Percentiles rank a stretch among this genome's conserved stretches.
Evolutionary conservation across 2,888 invertebrate genomes (phyloP).

Genomic region (Megaustenia siamemsis): DNA sequence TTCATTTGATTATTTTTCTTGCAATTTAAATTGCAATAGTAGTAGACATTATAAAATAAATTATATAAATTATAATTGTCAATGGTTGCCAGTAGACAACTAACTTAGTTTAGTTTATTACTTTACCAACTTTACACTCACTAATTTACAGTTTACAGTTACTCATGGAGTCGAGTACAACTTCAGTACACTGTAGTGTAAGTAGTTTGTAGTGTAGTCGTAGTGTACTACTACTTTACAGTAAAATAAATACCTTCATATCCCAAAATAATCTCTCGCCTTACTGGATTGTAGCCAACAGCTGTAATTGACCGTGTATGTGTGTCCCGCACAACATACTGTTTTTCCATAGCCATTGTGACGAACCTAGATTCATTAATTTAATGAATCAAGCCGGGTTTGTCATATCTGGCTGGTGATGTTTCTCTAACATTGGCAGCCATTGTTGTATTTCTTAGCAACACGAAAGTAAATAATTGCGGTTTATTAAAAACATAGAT

Average conservation of each 20-base stretch:
- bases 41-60: too few relatives aligned
- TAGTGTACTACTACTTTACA: too few relatives aligned
- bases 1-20: too few relatives aligned
- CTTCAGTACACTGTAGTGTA: too few relatives aligned
- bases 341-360: conserved; percentile 79
- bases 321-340: conserved; percentile 74
- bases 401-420: background rate
- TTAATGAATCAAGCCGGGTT: background rate
- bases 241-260: conserved; percentile 75
- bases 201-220: too few relatives aligned
- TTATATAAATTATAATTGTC: too few relatives aligned
- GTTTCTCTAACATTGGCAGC: conserved; percentile 57
- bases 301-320: conserved; percentile 78
- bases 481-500: background rate
- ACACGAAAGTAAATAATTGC: conserved; percentile 48
- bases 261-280: conserved; percentile 78
- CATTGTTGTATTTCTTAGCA: conserved; percentile 73
- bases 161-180: too few relatives aligned
- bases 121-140: too few relatives aligned
- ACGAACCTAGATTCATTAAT: conserved; percentile 1
- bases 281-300: conserved; percentile 76
- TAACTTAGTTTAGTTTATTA: too few relatives aligned
- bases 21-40: too few relatives aligned
- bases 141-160: too few relatives aligned
- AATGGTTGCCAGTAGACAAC: too few relatives aligned